Evolutionary conservation across 2,888 invertebrate species (phyloP), one percentile per base, ranked within the genome.

Genomic region (Agonopterix heracliana): DNA sequence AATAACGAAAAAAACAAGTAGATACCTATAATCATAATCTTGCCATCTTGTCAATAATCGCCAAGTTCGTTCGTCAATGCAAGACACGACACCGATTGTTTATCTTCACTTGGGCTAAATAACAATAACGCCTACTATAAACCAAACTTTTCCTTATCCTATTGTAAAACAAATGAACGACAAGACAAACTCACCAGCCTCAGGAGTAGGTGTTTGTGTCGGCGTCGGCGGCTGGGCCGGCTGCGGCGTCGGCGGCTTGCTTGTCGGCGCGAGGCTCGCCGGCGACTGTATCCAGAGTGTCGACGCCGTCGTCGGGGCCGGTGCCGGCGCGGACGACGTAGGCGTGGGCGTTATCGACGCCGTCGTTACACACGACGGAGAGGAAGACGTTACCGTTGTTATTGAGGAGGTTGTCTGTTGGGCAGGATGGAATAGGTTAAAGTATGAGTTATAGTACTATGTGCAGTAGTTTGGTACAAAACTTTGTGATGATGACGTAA

Each of bases 161-260:
- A 26, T 3, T 26, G 7, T 26, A 26, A 26, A 26, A 26, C 5
- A 26, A 26, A 26, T 26, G 5, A 26, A 26, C 5, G 26, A 5
- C n/a, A 38, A 10, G 38, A 26, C 9, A n/a, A n/a, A 74, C 80
- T 74, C 43, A 85, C 85, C 84, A 50, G 84, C 61, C 51, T 86
- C 85, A 0, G 81, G 80, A 48, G 81, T 81, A 35, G 81, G 75
- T 55, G 74, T 77, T 53, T 71, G 81, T 51, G 78, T 77, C 51
- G 78, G 79, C 58, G 81, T 78, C 48, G 78, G 73, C 52, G 82
- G 74, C 50, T 71, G 77, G 2, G 79, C 74, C 1, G 80, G 79
- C 63, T 73, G 76, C 51, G 81, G 78, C 57, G 78, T 78, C 41
- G 78, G 74, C 54, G 81, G 77, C 46, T 74, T 70, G 55, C 77